A percentile compares a stretch with the other conserved stretches of the same genome.
Conservation (phyloP, 2,113 vertebrate genomes). For the Pelecanus crispus region DNA sequence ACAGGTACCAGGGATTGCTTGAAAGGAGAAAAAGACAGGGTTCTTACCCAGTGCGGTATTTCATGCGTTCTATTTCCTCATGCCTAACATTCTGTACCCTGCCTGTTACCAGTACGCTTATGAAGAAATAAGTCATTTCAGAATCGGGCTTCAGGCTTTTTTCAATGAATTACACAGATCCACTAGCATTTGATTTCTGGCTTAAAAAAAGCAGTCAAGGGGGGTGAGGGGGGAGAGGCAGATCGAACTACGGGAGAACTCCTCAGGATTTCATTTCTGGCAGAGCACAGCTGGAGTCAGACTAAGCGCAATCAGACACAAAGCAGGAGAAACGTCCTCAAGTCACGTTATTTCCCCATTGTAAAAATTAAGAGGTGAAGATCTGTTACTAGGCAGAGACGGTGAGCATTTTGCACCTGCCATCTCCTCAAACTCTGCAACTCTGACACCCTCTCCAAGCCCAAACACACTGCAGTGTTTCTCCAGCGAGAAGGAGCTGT, state of each 20-base stretch:
- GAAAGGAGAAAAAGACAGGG: background rate
- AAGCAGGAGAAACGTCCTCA: background rate
- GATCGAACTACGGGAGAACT: background rate
- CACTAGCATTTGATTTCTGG: background rate
- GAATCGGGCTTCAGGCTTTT: background rate
- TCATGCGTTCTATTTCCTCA: background rate
- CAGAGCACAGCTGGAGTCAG: background rate
- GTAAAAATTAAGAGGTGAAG: background rate
- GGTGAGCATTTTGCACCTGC: background rate
- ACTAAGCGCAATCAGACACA: background rate
- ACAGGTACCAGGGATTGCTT: background rate
- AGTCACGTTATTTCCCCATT: rapidly evolving
- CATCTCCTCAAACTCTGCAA: background rate
- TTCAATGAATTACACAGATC: background rate
- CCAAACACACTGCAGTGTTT: background rate
- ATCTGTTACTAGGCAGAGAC: background rate
- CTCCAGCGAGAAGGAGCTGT: background rate
- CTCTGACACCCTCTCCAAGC: background rate
- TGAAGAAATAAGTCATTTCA: background rate
- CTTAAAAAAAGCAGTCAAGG: background rate
- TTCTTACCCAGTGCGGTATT: background rate
- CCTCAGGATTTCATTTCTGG: background rate
- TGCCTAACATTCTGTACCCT: background rate
- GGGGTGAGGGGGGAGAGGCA: too few relatives aligned
- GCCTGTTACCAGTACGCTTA: background rate